phyloP scores from a whole-genome alignment of 1,140 invertebrate genomes.

The Zelostemma sp. region DNA sequence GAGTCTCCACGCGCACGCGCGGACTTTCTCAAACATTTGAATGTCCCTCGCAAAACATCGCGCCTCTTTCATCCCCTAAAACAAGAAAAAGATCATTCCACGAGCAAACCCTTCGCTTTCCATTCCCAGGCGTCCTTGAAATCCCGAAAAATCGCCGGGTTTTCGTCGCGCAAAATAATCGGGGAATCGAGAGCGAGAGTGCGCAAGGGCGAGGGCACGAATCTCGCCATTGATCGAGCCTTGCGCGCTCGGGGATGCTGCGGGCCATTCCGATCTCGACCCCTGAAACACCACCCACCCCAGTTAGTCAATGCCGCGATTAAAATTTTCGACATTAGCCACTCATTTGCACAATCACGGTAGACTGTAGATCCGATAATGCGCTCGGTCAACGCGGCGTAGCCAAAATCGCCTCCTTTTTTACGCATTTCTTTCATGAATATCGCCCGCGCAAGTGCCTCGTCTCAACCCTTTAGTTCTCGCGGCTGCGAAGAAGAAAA shows the following conservation, averaged over 20 bases:
- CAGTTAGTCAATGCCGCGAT: constrained; percentile 51
- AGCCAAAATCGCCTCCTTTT: constrained; percentile 20
- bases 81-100: too few species aligned
- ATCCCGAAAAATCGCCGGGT: too few species aligned
- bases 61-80: too few species aligned
- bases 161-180: too few species aligned
- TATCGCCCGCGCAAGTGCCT: constrained; percentile 45
- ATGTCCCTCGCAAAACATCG: too few species aligned
- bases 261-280: constrained; percentile 51
- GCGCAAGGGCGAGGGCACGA: constrained; percentile 43
- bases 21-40: too few species aligned
- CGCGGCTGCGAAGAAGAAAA: constrained; percentile 10
- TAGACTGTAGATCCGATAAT: constrained; percentile 34
- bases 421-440: constrained; percentile 25
- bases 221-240: constrained; percentile 51
- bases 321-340: constrained; percentile 35
- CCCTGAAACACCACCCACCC: constrained; percentile 50
- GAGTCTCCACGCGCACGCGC: too few species aligned
- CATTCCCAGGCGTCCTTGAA: too few species aligned
- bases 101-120: too few species aligned
- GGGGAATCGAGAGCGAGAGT: constrained; percentile 17
- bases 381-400: constrained; percentile 28
- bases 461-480: constrained; percentile 32
- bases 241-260: constrained; percentile 44
- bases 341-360: constrained; percentile 26